Base-by-base conservation (phyloP, 2,797 vertebrate species). In the Gymnothorax javanicus region DNA sequence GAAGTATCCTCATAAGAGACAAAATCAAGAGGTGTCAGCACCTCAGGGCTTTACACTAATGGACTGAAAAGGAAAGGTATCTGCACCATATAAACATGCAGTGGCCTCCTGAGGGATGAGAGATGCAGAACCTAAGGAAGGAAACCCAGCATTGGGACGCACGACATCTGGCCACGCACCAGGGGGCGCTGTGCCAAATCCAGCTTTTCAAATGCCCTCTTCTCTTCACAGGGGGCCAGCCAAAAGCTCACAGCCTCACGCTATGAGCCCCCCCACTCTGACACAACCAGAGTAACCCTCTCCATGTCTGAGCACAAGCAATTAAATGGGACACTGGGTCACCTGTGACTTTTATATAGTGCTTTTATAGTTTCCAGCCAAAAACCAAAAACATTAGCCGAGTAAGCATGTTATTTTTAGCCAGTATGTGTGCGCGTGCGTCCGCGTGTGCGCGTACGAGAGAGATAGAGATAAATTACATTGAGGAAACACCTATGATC, bases 341-440 rank as follows among this genome's bases (percentile, higher is more conserved):
- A 52, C 59, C 58, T 43, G 33, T 52, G 59, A 25, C 84, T 67
- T 43, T 43, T 43, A 43, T 43, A 43, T 33, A 52, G 13, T 20
- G 9, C 43, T 64, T 62, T 69, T 52, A 71, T 50, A 52, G 64
- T 57, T 71, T 27, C 64, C 50, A 64, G 23, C 20, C 84, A 52
- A 6, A 77, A 17, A 25, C 64, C 73, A 13, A 17, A 79, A 67
- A 69, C 59, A 64, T 84, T 43, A n/a, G 27, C 2, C 62, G 73
- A 85, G 50, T 23, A 33, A 33, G 15, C 86, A 83, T 87, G 71
- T 87, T 85, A 58, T 56, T 54, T 81, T 71, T 69, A 58, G 71
- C 86, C 71, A 6, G 9, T 69, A 43, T 50, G 73, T 77, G 43
- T 20, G 15, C 15, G 6, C 20, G 33, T 52, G 15, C 7, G 15